Evolutionary conservation across 2,888 invertebrate species (phyloP).

Genomic region (Helobdella robusta): DNA sequence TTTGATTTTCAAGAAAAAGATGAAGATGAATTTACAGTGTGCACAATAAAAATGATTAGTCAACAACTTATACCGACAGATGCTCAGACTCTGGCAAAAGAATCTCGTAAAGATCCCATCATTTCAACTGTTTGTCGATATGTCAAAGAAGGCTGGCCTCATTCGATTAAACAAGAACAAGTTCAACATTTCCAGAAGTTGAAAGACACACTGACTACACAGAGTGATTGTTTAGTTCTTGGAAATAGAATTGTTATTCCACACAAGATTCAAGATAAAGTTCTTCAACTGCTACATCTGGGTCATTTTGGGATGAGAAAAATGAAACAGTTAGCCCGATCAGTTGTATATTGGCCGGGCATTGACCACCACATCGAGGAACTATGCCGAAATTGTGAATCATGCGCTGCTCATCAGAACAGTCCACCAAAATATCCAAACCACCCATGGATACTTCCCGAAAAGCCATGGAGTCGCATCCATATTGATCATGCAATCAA

Average conservation of each 20-base stretch:
- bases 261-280: conserved; percentile 10
- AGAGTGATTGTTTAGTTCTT: not conserved
- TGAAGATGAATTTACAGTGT: conserved; percentile 4
- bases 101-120: conserved; percentile 12
- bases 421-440: not conserved
- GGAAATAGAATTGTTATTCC: conserved; percentile 16
- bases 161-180: no score
- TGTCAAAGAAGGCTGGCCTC: conserved; percentile 4
- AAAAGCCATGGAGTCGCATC: not conserved
- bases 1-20: conserved; percentile 14
- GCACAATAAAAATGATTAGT: not conserved
- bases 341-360: conserved; percentile 1
- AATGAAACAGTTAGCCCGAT: not conserved
- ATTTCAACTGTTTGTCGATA: conserved; percentile 4
- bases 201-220: not conserved
- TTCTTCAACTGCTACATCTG: conserved; percentile 1
- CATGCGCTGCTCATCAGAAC: conserved; percentile 9
- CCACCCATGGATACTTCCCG: not conserved
- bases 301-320: conserved; percentile 9
- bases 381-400: conserved; percentile 4
- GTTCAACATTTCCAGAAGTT: conserved; percentile 3
- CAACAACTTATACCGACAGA: conserved; percentile 2
- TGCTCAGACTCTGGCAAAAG: not conserved
- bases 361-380: conserved; percentile 13
- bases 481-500: not conserved